A percentile compares a stretch with the other conserved stretches of the same genome.
These are phyloP conservation scores for Aldrovandia affinis DNA, from an alignment of 2,797 vertebrate genomes.

Conservation along the genomic window DNA sequence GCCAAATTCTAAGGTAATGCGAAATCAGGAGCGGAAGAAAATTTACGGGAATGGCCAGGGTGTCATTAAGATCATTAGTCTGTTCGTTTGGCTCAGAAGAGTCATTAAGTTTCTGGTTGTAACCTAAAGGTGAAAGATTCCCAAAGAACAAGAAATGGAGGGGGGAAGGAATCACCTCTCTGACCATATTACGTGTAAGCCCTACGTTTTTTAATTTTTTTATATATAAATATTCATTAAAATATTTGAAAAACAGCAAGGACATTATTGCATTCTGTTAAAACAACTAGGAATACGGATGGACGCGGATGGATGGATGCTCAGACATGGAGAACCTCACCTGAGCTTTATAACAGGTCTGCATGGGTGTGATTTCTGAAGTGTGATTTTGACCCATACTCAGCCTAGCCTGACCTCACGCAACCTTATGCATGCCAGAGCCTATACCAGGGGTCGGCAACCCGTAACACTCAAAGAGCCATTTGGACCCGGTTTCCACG, in stretches of 20 bases:
- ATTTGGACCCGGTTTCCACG: no score
- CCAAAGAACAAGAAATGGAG: background rate
- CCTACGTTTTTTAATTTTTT: background rate
- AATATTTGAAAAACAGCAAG: no score
- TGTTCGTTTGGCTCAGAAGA: background rate
- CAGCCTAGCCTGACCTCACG: background rate
- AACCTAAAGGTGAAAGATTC: background rate
- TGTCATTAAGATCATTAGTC: slow-evolving; percentile 15
- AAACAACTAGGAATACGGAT: no score
- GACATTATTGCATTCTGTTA: background rate
- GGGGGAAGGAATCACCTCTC: background rate
- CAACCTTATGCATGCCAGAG: background rate
- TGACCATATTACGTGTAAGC: background rate
- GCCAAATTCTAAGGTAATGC: slow-evolving; percentile 13
- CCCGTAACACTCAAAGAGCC: no score
- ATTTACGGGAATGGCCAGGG: background rate
- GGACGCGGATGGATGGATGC: background rate
- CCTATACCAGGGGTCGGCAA: no score
- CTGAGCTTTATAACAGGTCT: background rate
- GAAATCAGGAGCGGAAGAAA: slow-evolving; percentile 2
- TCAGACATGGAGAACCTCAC: background rate
- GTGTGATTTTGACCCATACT: background rate
- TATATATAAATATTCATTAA: background rate
- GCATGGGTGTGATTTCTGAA: no score
- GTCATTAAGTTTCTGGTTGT: slow-evolving; percentile 4